Conservation (phyloP, 2,797 vertebrate genomes). For the Chelon labrosus region DNA sequence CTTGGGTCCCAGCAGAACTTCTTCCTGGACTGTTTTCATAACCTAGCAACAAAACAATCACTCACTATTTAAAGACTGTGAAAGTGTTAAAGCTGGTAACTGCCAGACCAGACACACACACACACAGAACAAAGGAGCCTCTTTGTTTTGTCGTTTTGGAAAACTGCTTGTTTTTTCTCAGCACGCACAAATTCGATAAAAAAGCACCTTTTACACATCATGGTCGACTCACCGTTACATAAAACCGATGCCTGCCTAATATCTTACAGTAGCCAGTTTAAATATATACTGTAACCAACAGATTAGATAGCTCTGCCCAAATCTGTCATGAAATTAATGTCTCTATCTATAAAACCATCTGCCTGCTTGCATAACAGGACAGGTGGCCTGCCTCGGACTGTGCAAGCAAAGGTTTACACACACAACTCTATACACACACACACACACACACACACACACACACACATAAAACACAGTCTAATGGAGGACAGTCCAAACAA, state of each 20-base stretch:
- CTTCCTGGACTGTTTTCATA: slow-evolving; percentile 50
- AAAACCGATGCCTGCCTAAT: slow-evolving; percentile 18
- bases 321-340: slow-evolving; percentile 62
- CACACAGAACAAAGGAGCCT: slow-evolving; percentile 11
- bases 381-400: slow-evolving; percentile 77
- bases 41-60: slow-evolving; percentile 70
- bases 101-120: slow-evolving; percentile 28
- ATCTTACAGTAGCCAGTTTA: slow-evolving; percentile 21
- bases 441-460: slow-evolving; percentile 6
- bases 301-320: slow-evolving; percentile 27
- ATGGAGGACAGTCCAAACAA: neutral
- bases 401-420: slow-evolving; percentile 52
- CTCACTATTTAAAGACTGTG: slow-evolving; percentile 65
- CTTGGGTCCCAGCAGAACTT: slow-evolving; percentile 38
- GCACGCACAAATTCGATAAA: neutral
- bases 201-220: neutral
- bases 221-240: neutral
- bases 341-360: slow-evolving; percentile 78
- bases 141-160: slow-evolving; percentile 29
- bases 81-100: slow-evolving; percentile 55
- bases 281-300: slow-evolving; percentile 12
- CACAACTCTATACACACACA: slow-evolving; percentile 10
- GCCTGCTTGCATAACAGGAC: slow-evolving; percentile 80
- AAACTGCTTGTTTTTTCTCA: slow-evolving; percentile 24
- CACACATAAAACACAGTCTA: neutral